Evolutionary conservation across 2,113 vertebrate species (phyloP).

Genomic region (Brienomyrus brachyistius): DNA sequence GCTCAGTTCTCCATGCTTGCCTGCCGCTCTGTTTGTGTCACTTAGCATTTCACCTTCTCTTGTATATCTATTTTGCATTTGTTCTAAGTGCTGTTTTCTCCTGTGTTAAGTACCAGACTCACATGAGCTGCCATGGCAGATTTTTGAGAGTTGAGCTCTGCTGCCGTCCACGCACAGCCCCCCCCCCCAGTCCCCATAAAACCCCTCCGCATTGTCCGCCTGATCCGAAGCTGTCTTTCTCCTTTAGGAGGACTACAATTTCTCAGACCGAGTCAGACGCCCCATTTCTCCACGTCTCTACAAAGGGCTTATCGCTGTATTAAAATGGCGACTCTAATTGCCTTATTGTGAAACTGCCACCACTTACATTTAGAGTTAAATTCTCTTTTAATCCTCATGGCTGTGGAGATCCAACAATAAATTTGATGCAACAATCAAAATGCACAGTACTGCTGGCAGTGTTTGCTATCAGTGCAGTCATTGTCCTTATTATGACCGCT

Average conservation of each 20-base stretch:
- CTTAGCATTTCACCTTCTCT: background rate
- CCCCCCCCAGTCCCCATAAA: background rate
- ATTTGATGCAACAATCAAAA: conserved; percentile 7
- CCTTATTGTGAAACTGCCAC: conserved; percentile 12
- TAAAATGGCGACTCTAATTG: conserved; percentile 3
- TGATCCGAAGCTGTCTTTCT: background rate
- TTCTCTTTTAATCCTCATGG: background rate
- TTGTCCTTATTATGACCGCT: conserved; percentile 16
- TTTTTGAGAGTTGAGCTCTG: background rate
- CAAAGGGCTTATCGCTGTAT: conserved; percentile 1
- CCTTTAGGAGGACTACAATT: background rate
- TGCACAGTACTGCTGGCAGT: background rate
- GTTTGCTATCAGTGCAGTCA: background rate
- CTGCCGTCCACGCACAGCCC: background rate
- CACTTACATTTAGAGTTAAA: conserved; percentile 7
- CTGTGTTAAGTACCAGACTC: background rate
- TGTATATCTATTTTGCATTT: background rate
- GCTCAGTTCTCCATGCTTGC: background rate
- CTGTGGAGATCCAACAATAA: conserved; percentile 3
- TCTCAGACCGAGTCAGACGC: background rate
- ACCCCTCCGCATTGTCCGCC: background rate
- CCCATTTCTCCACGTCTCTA: background rate
- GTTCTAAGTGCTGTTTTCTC: background rate
- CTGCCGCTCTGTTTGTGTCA: background rate
- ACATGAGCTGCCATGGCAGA: background rate